Evolutionary conservation across 2,797 vertebrate species (phyloP).

Genomic region (Heterohyrax brucei): DNA sequence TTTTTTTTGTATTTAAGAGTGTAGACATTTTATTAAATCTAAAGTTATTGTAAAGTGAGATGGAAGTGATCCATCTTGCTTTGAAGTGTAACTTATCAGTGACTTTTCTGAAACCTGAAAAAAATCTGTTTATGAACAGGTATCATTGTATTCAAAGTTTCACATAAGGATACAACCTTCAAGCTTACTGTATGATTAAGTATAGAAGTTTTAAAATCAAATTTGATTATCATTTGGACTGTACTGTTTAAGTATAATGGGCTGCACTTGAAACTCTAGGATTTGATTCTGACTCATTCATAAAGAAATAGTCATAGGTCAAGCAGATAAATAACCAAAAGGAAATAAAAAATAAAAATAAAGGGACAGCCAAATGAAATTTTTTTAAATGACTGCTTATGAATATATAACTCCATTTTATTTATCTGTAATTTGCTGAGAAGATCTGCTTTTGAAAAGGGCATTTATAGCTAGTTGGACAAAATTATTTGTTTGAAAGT

Average conservation of each 20-base stretch:
- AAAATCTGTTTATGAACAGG: background rate
- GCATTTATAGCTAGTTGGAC: background rate
- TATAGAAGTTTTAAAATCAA: conserved; percentile 22
- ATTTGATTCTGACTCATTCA: conserved; percentile 15
- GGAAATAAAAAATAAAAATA: background rate
- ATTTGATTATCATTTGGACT: background rate
- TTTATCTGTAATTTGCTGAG: conserved; percentile 10
- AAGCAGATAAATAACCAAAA: background rate
- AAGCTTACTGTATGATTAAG: background rate
- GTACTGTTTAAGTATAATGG: background rate
- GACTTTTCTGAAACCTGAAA: conserved; percentile 27
- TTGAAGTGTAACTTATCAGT: conserved; percentile 4
- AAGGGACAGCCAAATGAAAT: background rate
- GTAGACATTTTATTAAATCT: conserved; percentile 45
- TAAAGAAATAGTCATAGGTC: background rate
- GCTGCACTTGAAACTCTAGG: background rate
- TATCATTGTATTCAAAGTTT: conserved; percentile 43
- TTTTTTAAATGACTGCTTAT: conserved; percentile 56
- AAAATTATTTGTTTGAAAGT: background rate
- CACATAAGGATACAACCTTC: background rate
- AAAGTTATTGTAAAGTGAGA: background rate
- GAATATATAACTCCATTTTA: conserved; percentile 25
- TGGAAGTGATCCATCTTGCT: background rate
- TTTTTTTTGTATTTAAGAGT: conserved; percentile 48
- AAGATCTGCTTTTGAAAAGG: background rate